Evolutionary conservation across 1,140 invertebrate genomes (phyloP).

Genomic region (Papilio glaucus): DNA sequence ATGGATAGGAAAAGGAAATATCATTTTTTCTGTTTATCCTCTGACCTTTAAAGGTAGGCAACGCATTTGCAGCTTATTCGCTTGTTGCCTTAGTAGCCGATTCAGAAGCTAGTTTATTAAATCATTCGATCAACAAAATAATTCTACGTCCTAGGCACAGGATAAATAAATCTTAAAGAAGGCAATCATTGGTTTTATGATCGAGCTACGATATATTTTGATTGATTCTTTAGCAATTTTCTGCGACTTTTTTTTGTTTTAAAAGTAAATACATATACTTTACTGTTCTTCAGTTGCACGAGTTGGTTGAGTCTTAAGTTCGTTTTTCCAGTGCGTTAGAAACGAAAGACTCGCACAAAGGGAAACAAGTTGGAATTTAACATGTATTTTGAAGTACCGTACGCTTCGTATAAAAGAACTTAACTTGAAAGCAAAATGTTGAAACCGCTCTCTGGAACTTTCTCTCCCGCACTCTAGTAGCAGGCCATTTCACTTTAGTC

Average conservation of each 20-base stretch:
- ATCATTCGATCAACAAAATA: too few relatives aligned
- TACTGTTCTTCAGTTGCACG: background rate
- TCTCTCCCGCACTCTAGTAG: conserved; percentile 26
- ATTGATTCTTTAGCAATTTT: background rate
- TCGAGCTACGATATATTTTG: background rate
- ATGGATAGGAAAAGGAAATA: too few relatives aligned
- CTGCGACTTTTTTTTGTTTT: background rate
- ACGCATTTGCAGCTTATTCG: too few relatives aligned
- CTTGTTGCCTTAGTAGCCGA: too few relatives aligned
- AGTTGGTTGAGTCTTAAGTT: background rate
- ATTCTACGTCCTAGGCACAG: too few relatives aligned
- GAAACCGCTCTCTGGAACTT: conserved; percentile 31
- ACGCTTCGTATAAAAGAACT: conserved; percentile 25
- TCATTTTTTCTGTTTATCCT: too few relatives aligned
- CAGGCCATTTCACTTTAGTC: conserved; percentile 34
- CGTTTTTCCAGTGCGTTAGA: conserved; percentile 12
- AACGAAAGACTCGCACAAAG: conserved; percentile 8
- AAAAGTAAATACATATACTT: background rate
- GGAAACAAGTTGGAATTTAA: conserved; percentile 21
- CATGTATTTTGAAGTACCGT: conserved; percentile 17
- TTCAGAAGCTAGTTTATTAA: too few relatives aligned
- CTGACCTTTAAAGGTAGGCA: too few relatives aligned
- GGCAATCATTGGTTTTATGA: too few relatives aligned
- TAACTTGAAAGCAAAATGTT: conserved; percentile 37
- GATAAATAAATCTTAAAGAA: too few relatives aligned